phyloP scores from a whole-genome alignment of 2,113 vertebrate genomes.

The Aegotheles bennettii region DNA sequence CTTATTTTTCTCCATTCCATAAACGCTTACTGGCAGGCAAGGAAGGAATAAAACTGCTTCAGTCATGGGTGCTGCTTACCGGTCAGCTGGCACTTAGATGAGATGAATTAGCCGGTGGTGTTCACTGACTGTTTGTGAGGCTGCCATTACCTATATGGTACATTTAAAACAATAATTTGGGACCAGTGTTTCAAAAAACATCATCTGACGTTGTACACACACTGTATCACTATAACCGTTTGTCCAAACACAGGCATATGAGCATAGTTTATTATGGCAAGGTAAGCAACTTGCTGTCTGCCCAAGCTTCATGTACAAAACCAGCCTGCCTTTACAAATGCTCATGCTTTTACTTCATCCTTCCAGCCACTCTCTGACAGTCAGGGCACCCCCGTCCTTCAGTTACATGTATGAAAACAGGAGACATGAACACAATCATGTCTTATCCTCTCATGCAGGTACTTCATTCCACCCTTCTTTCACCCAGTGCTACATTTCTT shows the following conservation, averaged over 20 bases:
- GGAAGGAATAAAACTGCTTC: background rate
- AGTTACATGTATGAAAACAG: background rate
- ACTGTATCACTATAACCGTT: background rate
- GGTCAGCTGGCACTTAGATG: rapidly evolving
- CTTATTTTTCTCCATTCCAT: background rate
- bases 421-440: rapidly evolving
- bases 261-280: background rate
- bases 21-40: background rate
- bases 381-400: background rate
- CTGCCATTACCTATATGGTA: background rate
- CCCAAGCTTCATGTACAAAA: background rate
- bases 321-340: background rate
- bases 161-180: background rate
- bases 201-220: background rate
- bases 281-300: background rate
- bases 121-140: background rate
- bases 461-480: background rate
- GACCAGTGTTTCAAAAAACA: background rate
- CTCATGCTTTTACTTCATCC: background rate
- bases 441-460: background rate
- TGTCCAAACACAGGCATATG: background rate
- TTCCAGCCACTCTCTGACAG: rapidly evolving
- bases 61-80: background rate
- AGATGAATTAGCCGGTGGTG: background rate
- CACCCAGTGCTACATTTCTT: background rate